Evolutionary conservation across 2,888 invertebrate genomes (phyloP).

Genomic region (Pheosia gnoma): DNA sequence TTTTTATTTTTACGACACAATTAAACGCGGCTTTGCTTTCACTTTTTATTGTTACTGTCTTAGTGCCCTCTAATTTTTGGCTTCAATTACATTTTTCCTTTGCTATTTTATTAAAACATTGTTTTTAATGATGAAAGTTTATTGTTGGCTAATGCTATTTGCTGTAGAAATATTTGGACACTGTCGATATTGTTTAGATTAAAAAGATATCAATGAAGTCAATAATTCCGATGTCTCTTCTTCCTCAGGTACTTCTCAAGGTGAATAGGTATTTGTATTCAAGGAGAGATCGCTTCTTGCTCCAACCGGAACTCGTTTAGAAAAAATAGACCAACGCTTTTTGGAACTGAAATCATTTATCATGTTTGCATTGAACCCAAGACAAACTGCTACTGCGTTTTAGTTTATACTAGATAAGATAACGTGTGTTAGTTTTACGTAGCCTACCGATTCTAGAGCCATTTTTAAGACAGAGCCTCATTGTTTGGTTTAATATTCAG

Average conservation of each 20-base stretch:
- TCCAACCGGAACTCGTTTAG: constrained; percentile 79
- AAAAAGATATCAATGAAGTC: constrained; percentile 41
- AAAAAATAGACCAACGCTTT: constrained; percentile 77
- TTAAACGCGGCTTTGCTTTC: constrained; percentile 83
- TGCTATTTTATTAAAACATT: constrained; percentile 77
- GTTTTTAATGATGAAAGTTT: constrained; percentile 70
- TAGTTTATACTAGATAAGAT: constrained; percentile 82
- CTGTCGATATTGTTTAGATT: not conserved
- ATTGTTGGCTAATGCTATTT: constrained; percentile 27
- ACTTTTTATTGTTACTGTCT: constrained; percentile 82
- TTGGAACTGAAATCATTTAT: constrained; percentile 81
- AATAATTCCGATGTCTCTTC: constrained; percentile 79
- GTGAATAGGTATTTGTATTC: constrained; percentile 82
- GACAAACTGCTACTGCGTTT: constrained; percentile 83
- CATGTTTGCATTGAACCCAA: constrained; percentile 81
- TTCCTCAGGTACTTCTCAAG: constrained; percentile 84
- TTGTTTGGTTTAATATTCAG: constrained; percentile 68
- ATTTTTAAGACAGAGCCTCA: constrained; percentile 77
- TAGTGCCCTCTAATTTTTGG: constrained; percentile 82
- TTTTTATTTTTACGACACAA: constrained; percentile 83
- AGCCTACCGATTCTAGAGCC: constrained; percentile 76
- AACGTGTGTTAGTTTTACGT: constrained; percentile 78
- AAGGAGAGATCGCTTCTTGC: constrained; percentile 73
- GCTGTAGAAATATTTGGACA: constrained; percentile 9
- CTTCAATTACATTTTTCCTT: constrained; percentile 76